Evolutionary conservation across 30 jellyfish, hydroid and myxozoan genomes (phyloP), one percentile per base, ranked within the genome.

Genomic region (Hydra vulgaris): DNA sequence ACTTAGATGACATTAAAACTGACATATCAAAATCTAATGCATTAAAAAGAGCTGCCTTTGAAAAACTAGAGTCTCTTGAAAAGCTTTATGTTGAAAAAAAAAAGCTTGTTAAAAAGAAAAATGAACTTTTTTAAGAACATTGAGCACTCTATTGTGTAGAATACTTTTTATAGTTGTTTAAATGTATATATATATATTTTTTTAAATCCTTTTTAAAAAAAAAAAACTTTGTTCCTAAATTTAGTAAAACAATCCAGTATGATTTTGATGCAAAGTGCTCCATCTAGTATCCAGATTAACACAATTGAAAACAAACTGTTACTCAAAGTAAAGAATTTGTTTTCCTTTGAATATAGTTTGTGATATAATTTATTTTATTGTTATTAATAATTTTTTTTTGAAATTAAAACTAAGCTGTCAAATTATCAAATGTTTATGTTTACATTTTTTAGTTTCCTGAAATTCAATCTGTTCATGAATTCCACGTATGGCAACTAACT

Each of bases 241-340:
- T 73, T 73, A 90, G 97, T 90, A 88, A 90, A 90, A 82, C 95
- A 90, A 54, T 90, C 97, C 21, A 90, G 97, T 73, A 76, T 82
- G 95, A 87, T 90, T 55, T 70, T 90, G 53, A 61, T 90, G 26
- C 97, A 90, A 27, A 86, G 90, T 15, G 97, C 86, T 1, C 97
- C 97, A 8, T 86, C 97, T 15, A 95, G 85, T 67, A 90, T 90
- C 7, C 94, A 90, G 74, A 70, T 90, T 17, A 69, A 79, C 20
- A 87, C 79, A 53, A 74, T 90, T 56, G 87, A 82, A 75, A 83
- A 85, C 66, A 85, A 67, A 74, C 86, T 90, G 5, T 89, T 90
- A 21, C 95, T 78, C 55, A 84, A 83, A 89, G 97, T 89, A 77
- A n/a, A 80, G 8, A 19, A 24, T 15, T 15, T 77, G 25, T 17